Evolutionary conservation across 2,888 invertebrate species (phyloP), one percentile per base, ranked within the genome.

Genomic region (Andrena camellia): DNA sequence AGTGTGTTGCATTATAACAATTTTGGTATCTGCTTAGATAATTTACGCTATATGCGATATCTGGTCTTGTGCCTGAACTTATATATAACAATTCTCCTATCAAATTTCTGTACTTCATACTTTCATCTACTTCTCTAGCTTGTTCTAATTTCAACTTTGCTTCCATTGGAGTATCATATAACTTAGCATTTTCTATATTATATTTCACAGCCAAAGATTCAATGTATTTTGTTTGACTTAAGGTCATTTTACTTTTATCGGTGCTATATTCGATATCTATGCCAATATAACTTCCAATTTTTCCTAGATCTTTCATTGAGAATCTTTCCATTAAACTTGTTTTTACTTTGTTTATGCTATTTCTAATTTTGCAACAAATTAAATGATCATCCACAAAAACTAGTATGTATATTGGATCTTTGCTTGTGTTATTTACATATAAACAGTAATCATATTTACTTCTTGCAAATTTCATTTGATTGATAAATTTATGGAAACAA

Each of bases 41-140:
- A 26, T 86, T 80, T 26, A 86, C 75, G 52, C 81, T 80, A 54
- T 62, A 86, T 23, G 62, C 26, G 6, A 81, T 80, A 72, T 84
- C 75, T 66, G 67, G 66, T 52, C 78, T 72, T 1, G 84, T 84
- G 1, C 70, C 66, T 3, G 72, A 74, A 50, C 80, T 80, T 2
- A 86, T 75, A 20, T 83, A 85, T 23, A 85, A 48, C 13, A 81
- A 29, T 68, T 74, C 81, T 1, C 83, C 80, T 8, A 83, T 83
- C 50, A 85, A 31, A 48, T 83, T 85, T 68, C 75, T 80, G 29
- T 76, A 85, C 29, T 78, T 79, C 5, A 81, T 73, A 13, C 20
- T 42, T 23, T 42, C 60, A 13, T 20, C 29, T 2, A 29, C 10
- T 17, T 23, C 29, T 10, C 23, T 17, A 1, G 52, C 60, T 7